These are phyloP conservation scores for Caenorhabditis sp. DNA, from an alignment of 2,888 invertebrate species.

Conservation along the genomic window DNA sequence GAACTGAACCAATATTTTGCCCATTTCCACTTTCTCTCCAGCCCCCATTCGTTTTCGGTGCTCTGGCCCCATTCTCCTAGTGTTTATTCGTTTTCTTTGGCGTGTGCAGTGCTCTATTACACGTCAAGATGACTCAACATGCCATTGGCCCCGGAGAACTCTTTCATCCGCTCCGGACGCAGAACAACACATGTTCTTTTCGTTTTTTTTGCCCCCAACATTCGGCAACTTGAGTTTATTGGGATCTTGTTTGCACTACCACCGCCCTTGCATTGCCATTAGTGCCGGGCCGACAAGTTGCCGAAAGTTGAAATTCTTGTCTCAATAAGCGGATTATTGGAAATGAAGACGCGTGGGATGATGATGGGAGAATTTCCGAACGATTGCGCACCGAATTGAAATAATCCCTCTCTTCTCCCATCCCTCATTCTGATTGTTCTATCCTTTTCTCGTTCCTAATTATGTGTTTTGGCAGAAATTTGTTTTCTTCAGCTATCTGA, in stretches of 20 bases:
- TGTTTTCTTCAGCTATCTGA: constrained; percentile 33
- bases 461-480: constrained; percentile 15
- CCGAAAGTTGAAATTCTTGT: constrained; percentile 55
- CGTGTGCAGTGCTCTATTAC: constrained; percentile 34
- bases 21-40: constrained; percentile 2
- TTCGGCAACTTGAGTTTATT: constrained; percentile 38
- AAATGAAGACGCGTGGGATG: constrained; percentile 47
- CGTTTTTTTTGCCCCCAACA: constrained; percentile 16
- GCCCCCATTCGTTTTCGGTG: constrained; percentile 6
- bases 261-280: constrained; percentile 45
- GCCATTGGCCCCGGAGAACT: constrained; percentile 24
- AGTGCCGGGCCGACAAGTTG: constrained; percentile 49
- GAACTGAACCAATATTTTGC: neutral
- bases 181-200: constrained; percentile 56
- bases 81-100: constrained; percentile 51
- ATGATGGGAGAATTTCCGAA: constrained; percentile 32
- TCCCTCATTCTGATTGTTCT: constrained; percentile 21
- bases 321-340: constrained; percentile 60
- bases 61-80: constrained; percentile 31
- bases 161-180: constrained; percentile 30
- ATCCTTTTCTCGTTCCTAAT: constrained; percentile 18
- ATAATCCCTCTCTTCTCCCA: constrained; percentile 8
- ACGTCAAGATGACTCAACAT: constrained; percentile 49
- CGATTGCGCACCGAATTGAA: constrained; percentile 41
- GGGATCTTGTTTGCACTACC: constrained; percentile 57